Evolutionary conservation across 2,113 vertebrate genomes (phyloP).

Genomic region (Pampusana beccarii): DNA sequence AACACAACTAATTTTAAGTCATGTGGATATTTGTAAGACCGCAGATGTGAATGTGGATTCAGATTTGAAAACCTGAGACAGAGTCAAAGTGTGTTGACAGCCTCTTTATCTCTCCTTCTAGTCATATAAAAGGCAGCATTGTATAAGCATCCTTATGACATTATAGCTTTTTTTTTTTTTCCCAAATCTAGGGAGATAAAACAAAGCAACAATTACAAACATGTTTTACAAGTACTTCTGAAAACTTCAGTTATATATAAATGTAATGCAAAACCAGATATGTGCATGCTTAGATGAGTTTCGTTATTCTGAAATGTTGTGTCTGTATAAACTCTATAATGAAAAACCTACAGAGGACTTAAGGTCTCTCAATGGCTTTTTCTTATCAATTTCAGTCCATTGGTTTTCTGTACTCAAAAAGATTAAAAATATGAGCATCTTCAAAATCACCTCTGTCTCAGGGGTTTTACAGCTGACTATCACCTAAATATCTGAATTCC

Average conservation of each 20-base stretch:
- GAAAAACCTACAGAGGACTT: not conserved
- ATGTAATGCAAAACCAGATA: not conserved
- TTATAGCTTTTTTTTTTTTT: not conserved
- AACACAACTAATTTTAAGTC: not conserved
- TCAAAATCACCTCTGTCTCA: not conserved
- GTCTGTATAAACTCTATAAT: not conserved
- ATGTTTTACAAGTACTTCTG: not conserved
- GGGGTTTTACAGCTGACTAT: not conserved
- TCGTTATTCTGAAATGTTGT: not conserved
- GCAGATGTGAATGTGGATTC: not conserved
- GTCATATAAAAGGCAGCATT: not conserved
- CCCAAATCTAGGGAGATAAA: not conserved
- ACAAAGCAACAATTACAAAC: not conserved
- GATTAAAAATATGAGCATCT: not conserved
- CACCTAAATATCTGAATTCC: not conserved
- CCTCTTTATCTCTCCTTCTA: not conserved
- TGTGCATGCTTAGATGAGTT: not conserved
- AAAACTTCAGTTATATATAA: not conserved
- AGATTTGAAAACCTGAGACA: not conserved
- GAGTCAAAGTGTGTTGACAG: not conserved
- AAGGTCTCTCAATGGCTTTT: not conserved
- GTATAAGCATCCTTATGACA: not conserved
- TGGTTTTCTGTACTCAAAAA: not conserved
- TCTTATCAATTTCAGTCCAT: not conserved
- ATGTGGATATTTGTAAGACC: not conserved